Evolutionary conservation across 64 coral and sea anemone genomes (phyloP), one percentile per base, ranked within the genome.

Genomic region (Cladopsammia gracilis): DNA sequence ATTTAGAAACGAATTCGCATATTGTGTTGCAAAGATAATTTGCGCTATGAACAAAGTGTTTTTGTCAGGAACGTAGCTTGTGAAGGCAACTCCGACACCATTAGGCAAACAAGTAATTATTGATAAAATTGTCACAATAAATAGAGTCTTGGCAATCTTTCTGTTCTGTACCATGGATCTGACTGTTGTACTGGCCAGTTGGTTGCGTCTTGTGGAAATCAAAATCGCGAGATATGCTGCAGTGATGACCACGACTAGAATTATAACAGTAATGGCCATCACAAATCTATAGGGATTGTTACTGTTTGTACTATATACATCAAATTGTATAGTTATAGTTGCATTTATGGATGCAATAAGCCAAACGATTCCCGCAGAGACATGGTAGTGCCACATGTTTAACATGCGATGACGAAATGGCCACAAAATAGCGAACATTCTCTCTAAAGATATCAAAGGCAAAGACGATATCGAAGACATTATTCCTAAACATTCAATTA

Each of bases 1-100:
- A 44, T 90, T 90, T 14, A 90, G 43, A 49, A 90, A 60, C 12
- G 88, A 90, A 42, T 79, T 90, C 49, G 77, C 34, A 60, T 78
- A 90, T 14, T 90, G 88, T 13, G 15, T 16, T 47, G 43, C 71
- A 13, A 73, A 5, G 42, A 13, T 73, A 14, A 73, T 73, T 73
- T 73, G 71, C 5, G 12, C 71, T 5, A 10, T 6, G 15, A 73
- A 34, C 34, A 34, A 34, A 34, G 0, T 34, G 0, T 34, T 2
- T 34, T 34, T 34, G 34, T 34, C 34, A 73, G 14, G 71, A 46
- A 73, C 45, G 25, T 26, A 73, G 4, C 3, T 73, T 4, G 10
- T 46, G 34, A 16, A 73, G 71, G 71, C 6, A 47, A 54, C 6
- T 54, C 6, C 52, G 11, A 11, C 6, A 47, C 34, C 43, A 16